Evolutionary conservation across 2,113 vertebrate genomes (phyloP), one percentile per base, ranked within the genome.

Genomic region (Semicossyphus pulcher): DNA sequence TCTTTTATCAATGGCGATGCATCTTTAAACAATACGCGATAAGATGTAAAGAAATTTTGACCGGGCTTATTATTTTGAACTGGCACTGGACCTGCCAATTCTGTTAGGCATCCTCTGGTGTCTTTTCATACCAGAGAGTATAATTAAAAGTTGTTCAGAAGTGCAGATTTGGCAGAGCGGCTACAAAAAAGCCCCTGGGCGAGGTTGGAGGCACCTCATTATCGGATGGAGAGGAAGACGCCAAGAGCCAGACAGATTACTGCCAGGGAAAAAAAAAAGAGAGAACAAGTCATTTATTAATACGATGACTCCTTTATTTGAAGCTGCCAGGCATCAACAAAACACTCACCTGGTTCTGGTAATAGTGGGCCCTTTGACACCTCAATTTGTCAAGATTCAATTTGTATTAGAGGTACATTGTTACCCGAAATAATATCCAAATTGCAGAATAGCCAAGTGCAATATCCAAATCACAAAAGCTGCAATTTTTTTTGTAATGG

Each of bases 81-180:
- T 76, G 74, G 16, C 31, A 62, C 21, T 37, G 18, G 7, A 12
- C 47, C 77, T 58, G 54, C 56, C 67, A 81, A 36, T 7, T 47
- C 67, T 62, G 37, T 78, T 44, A 56, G 57, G 69, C 51, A 72
- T 49, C 78, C 70, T 53, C 53, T 28, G 15, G 51, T 76, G 81
- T 72, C 15, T 84, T 88, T 78, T 70, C 76, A 69, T 80, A 82
- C 79, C 74, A 64, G 23, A 49, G 83, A 76, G 78, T 82, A 79
- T 84, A 88, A 87, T 92, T 90, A 89, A 90, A 91, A 86, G 75
- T 81, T 81, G 63, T 69, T 84, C 83, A 77, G 80, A 87, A 79
- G 64, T 77, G 78, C 70, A 86, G 72, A 90, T 86, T 83, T 89
- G 91, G 85, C 72, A 82, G 69, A 68, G 78, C 67, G 54, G 69